Conservation (phyloP, 2,888 invertebrate species). For the Trissonchulus latispiculum region DNA sequence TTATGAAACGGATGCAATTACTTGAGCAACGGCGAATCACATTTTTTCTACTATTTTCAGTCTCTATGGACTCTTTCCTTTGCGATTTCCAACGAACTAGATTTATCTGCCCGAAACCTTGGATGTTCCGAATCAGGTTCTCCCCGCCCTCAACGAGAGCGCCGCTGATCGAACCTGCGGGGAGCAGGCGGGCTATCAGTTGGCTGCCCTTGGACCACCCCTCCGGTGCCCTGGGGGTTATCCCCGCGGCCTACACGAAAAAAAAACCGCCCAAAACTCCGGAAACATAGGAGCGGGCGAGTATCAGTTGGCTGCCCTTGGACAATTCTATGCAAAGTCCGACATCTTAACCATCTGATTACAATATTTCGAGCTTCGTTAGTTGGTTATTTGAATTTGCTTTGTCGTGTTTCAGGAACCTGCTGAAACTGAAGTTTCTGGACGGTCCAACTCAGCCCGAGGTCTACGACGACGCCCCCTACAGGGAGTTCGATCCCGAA, state of each 20-base stretch:
- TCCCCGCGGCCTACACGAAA: no score
- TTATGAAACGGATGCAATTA: no score
- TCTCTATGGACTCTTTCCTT: not conserved
- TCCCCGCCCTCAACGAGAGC: not conserved
- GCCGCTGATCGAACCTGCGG: slow-evolving; percentile 54
- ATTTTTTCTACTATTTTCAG: no score
- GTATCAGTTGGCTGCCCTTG: no score
- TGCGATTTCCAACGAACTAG: not conserved
- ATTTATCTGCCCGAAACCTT: not conserved
- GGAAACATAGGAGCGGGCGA: no score
- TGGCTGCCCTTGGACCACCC: slow-evolving; percentile 61
- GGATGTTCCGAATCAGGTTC: not conserved
- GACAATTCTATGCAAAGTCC: no score
- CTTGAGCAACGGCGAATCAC: no score
- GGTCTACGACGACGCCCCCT: slow-evolving; percentile 41
- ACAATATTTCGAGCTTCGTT: no score
- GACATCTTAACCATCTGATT: no score
- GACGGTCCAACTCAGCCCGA: slow-evolving; percentile 34
- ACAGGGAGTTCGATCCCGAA: slow-evolving; percentile 39
- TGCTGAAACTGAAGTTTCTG: slow-evolving; percentile 35
- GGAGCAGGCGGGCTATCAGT: slow-evolving; percentile 67
- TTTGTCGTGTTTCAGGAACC: slow-evolving; percentile 27
- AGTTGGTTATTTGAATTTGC: no score
- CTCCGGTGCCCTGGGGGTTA: no score
- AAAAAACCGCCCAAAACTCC: no score